These are phyloP conservation scores for Eugnorisma glareosa DNA, from an alignment of 2,888 invertebrate genomes.

Conservation along the genomic window DNA sequence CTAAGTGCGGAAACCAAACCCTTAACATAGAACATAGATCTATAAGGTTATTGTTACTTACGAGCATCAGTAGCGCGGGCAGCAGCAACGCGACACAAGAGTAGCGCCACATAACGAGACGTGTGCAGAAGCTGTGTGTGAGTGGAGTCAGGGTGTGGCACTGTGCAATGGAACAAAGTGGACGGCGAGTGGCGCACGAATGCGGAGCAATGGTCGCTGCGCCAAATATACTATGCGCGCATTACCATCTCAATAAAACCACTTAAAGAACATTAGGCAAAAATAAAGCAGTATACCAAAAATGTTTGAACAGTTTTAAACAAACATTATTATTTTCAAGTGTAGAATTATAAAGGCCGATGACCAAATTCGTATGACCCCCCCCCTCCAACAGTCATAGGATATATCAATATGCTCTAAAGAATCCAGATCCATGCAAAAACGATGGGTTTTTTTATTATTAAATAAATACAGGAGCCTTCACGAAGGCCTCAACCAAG, in stretches of 20 bases:
- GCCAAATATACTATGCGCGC: slow-evolving; percentile 17
- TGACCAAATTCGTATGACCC: no score
- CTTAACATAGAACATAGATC: no score
- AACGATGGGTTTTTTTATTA: no score
- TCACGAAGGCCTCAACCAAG: no score
- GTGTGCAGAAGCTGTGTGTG: background rate
- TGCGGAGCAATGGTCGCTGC: background rate
- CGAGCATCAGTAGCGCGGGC: slow-evolving; percentile 1
- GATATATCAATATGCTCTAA: no score
- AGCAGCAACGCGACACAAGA: slow-evolving; percentile 16
- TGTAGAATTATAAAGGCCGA: background rate
- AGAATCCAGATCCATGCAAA: no score
- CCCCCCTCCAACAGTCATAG: no score
- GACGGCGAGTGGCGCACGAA: background rate
- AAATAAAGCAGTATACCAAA: background rate
- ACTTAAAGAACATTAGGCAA: background rate
- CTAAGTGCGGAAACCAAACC: no score
- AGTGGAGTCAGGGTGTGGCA: background rate
- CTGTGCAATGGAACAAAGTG: background rate
- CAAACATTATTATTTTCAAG: background rate
- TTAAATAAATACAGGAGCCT: no score
- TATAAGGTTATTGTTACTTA: background rate
- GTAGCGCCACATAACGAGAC: slow-evolving; percentile 25
- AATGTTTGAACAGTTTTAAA: background rate
- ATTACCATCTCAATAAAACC: slow-evolving; percentile 38